These are phyloP conservation scores for Anhinga rufa DNA, from an alignment of 2,113 vertebrate species.

Conservation along the genomic window DNA sequence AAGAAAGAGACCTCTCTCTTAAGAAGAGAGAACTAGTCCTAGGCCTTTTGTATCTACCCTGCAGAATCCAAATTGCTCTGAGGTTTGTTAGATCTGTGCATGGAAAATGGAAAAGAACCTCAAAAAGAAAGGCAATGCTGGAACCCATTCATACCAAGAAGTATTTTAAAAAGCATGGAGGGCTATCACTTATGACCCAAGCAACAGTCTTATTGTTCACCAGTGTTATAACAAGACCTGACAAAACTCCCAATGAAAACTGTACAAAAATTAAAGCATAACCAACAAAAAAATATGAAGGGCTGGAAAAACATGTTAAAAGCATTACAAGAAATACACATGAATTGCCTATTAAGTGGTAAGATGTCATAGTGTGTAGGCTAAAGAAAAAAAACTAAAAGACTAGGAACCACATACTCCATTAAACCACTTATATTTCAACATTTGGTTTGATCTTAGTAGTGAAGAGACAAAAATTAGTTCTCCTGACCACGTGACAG, in stretches of 20 bases:
- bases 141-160: not conserved
- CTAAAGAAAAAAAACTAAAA: not conserved
- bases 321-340: not conserved
- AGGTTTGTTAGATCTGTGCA: not conserved
- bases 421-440: not conserved
- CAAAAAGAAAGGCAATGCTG: not conserved
- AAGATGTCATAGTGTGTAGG: not conserved
- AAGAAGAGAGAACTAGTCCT: not conserved
- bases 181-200: not conserved
- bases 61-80: not conserved
- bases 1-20: not conserved
- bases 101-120: not conserved
- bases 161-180: not conserved
- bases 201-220: not conserved
- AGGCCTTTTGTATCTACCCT: not conserved
- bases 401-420: not conserved
- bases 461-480: not conserved
- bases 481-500: not conserved
- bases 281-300: not conserved
- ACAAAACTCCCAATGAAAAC: not conserved
- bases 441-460: not conserved
- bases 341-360: not conserved
- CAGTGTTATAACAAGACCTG: not conserved
- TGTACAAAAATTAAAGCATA: not conserved
- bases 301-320: not conserved